Evolutionary conservation across 2,888 invertebrate genomes (phyloP).

Genomic region (Patella depressa): DNA sequence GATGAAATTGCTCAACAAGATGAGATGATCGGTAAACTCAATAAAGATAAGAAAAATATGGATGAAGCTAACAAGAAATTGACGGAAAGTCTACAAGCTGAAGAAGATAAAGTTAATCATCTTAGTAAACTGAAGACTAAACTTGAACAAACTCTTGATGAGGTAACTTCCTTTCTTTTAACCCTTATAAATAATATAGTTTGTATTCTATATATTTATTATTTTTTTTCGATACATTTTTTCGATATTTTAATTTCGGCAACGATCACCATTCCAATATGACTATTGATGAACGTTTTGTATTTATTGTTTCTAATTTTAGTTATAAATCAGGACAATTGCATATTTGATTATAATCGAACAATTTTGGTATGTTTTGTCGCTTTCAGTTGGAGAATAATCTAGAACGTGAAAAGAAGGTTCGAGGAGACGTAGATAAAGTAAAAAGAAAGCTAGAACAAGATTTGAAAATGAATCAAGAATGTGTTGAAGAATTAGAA

Average conservation of each 20-base stretch:
- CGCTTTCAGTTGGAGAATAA: slow-evolving; percentile 85
- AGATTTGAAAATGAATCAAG: slow-evolving; percentile 84
- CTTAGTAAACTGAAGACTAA: slow-evolving; percentile 99
- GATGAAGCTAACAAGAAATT: slow-evolving; percentile 78
- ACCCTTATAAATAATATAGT: too few species aligned
- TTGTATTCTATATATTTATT: too few species aligned
- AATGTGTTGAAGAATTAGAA: slow-evolving; percentile 65
- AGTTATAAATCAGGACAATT: too few species aligned
- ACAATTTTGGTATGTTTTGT: too few species aligned
- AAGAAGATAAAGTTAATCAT: slow-evolving; percentile 99
- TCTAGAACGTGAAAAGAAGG: slow-evolving; percentile 98
- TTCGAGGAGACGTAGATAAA: slow-evolving; percentile 96
- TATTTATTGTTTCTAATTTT: too few species aligned
- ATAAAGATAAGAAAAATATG: slow-evolving; percentile 98
- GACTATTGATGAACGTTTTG: too few species aligned
- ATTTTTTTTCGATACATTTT: too few species aligned
- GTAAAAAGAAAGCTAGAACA: slow-evolving; percentile 97
- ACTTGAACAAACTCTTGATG: slow-evolving; percentile 97
- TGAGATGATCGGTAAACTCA: slow-evolving; percentile 97
- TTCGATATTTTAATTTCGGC: too few species aligned
- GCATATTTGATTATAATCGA: too few species aligned
- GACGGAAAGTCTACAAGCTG: slow-evolving; percentile 76
- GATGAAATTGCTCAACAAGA: slow-evolving; percentile 98
- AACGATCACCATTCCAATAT: too few species aligned
- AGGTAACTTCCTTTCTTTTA: slow-evolving; percentile 66